Percentiles rank a stretch among this genome's conserved stretches.
Evolutionary conservation across 2,797 vertebrate species (phyloP).

Genomic region (Huso huso): DNA sequence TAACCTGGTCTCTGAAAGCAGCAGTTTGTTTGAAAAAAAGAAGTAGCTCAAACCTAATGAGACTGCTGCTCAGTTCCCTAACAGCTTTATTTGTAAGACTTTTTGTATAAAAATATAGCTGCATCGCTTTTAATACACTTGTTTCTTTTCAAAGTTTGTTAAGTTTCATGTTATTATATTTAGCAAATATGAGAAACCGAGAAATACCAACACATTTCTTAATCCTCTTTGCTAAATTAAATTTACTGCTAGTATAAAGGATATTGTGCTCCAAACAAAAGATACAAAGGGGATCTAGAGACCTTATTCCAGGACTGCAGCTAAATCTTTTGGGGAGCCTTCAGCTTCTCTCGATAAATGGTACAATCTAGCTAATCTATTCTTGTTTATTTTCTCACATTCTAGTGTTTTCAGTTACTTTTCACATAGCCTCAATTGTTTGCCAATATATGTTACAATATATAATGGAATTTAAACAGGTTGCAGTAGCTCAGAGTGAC

Average conservation of each 20-base stretch:
- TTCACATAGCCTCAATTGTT: slow-evolving; percentile 8
- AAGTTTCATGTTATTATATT: too few species aligned
- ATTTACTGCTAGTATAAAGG: slow-evolving; percentile 35
- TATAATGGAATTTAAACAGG: slow-evolving; percentile 20
- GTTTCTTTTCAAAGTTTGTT: too few species aligned
- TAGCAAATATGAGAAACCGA: too few species aligned
- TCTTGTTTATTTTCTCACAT: slow-evolving; percentile 49
- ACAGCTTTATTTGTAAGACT: too few species aligned
- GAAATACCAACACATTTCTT: too few species aligned
- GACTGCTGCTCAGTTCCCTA: too few species aligned
- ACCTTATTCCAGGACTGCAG: slow-evolving; percentile 32
- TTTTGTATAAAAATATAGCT: too few species aligned
- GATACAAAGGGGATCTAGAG: slow-evolving; percentile 19
- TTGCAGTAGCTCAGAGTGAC: slow-evolving; percentile 6
- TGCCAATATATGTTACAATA: slow-evolving; percentile 11
- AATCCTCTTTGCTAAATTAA: slow-evolving; percentile 40
- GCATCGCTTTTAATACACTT: too few species aligned
- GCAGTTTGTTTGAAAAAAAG: too few species aligned
- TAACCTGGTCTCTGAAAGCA: too few species aligned
- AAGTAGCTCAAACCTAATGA: too few species aligned
- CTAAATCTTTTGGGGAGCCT: slow-evolving; percentile 50
- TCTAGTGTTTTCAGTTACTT: slow-evolving; percentile 29
- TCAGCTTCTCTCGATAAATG: slow-evolving; percentile 57
- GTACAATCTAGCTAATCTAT: slow-evolving; percentile 56
- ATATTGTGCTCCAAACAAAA: slow-evolving; percentile 25